Percentiles rank a stretch among this genome's conserved stretches.
Conservation (phyloP, 2,888 invertebrate genomes). For the Nemapogon koenigi region DNA sequence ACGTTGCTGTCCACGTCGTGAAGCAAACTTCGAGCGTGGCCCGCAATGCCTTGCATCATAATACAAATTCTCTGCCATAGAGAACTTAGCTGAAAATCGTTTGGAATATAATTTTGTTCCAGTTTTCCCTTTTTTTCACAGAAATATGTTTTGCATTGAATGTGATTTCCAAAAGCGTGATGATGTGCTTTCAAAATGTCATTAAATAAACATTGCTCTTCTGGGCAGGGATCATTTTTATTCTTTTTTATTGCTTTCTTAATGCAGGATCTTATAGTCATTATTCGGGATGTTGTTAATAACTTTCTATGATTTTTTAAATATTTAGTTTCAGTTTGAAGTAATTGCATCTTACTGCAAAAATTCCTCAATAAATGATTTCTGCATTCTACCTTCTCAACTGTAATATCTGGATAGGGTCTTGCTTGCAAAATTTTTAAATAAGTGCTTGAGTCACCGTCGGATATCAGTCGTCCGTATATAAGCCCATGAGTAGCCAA, state of each 20-base stretch:
- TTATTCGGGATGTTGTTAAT: constrained; percentile 8
- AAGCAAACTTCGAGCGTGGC: constrained; percentile 14
- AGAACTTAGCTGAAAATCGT: too few species aligned
- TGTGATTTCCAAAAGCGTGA: constrained; percentile 23
- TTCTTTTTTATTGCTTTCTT: constrained; percentile 3
- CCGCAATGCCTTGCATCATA: too few species aligned
- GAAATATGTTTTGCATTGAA: constrained; percentile 12
- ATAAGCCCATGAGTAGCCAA: constrained; percentile 14
- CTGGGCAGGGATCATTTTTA: too few species aligned
- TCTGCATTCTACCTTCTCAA: constrained; percentile 16
- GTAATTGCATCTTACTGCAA: constrained; percentile 12
- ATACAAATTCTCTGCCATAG: too few species aligned
- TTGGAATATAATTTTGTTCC: too few species aligned
- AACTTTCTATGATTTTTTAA: constrained; percentile 2
- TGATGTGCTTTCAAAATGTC: constrained; percentile 13
- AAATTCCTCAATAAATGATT: constrained; percentile 18
- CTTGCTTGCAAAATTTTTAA: constrained; percentile 14
- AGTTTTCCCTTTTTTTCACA: too few species aligned
- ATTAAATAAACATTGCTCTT: background rate
- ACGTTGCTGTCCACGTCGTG: constrained; percentile 13
- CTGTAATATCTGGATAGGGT: constrained; percentile 11
- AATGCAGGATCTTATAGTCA: constrained; percentile 11
- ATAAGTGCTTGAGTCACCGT: constrained; percentile 13
- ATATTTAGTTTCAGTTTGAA: constrained; percentile 11
- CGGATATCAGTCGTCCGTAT: constrained; percentile 14